phyloP scores from a whole-genome alignment of 1,140 invertebrate genomes.

The Rhyacophila brunnea region DNA sequence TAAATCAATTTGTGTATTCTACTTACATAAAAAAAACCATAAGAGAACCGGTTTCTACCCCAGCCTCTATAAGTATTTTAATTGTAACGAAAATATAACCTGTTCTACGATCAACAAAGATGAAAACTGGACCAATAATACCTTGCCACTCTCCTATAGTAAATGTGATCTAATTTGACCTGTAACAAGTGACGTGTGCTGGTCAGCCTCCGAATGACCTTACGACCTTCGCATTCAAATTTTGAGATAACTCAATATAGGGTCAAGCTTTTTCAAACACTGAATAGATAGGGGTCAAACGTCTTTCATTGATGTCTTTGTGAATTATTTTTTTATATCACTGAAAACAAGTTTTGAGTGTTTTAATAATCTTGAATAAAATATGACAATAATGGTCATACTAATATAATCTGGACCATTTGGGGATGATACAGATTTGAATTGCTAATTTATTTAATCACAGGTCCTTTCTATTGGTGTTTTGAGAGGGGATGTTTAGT shows the following conservation, averaged over 20 bases:
- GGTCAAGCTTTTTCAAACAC: no score
- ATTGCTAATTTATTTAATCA: no score
- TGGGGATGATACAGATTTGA: no score
- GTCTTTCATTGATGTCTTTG: no score
- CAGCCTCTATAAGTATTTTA: background rate
- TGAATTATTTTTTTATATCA: no score
- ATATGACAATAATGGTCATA: no score
- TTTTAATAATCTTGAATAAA: no score
- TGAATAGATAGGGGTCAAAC: no score
- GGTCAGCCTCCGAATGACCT: background rate
- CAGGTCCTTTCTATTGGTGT: no score
- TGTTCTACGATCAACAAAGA: constrained; percentile 7
- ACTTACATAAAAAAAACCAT: background rate
- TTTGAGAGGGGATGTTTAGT: no score
- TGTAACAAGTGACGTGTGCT: constrained; percentile 2
- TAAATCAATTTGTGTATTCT: background rate
- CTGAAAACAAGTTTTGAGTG: no score
- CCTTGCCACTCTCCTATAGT: background rate
- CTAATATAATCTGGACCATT: no score
- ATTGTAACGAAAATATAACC: background rate
- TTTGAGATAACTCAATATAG: background rate
- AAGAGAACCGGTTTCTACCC: background rate
- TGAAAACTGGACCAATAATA: constrained; percentile 22
- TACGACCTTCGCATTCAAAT: constrained; percentile 7
- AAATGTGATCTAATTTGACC: constrained; percentile 3